These are phyloP conservation scores for Drosophila pallidifrons DNA, from an alignment of 1,140 invertebrate genomes.

Conservation along the genomic window DNA sequence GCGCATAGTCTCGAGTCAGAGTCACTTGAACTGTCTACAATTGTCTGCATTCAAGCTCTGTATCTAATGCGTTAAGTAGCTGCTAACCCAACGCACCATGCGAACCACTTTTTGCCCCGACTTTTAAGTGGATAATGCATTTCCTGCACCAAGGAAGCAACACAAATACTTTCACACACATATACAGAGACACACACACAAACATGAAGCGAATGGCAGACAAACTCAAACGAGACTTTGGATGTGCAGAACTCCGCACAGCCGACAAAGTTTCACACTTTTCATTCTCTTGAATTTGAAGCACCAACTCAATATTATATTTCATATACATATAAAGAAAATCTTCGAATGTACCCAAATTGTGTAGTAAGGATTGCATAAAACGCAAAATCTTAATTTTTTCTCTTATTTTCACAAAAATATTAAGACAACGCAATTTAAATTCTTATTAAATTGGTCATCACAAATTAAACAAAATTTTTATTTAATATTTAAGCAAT, in stretches of 20 bases:
- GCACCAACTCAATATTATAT: background rate
- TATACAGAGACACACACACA: conserved; percentile 54
- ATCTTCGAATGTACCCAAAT: too few species aligned
- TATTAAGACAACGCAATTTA: too few species aligned
- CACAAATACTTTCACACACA: conserved; percentile 51
- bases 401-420: too few species aligned
- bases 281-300: background rate
- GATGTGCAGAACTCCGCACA: conserved; percentile 36
- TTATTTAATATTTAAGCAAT: too few species aligned
- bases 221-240: conserved; percentile 59
- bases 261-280: conserved; percentile 51
- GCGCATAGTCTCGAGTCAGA: background rate
- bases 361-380: too few species aligned
- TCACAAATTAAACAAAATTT: too few species aligned
- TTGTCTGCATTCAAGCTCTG: conserved; percentile 56
- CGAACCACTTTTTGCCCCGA: conserved; percentile 61
- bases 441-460: too few species aligned
- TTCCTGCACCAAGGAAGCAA: conserved; percentile 65
- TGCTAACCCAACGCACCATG: conserved; percentile 54
- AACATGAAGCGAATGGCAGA: conserved; percentile 44
- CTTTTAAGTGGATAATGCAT: conserved; percentile 80
- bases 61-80: conserved; percentile 67
- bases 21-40: conserved; percentile 25
- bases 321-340: too few species aligned
- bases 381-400: too few species aligned